A percentile compares a stretch with the other conserved stretches of the same genome.
Evolutionary conservation across 2,888 invertebrate genomes (phyloP).

Genomic region (Ornithoptera alexandrae): DNA sequence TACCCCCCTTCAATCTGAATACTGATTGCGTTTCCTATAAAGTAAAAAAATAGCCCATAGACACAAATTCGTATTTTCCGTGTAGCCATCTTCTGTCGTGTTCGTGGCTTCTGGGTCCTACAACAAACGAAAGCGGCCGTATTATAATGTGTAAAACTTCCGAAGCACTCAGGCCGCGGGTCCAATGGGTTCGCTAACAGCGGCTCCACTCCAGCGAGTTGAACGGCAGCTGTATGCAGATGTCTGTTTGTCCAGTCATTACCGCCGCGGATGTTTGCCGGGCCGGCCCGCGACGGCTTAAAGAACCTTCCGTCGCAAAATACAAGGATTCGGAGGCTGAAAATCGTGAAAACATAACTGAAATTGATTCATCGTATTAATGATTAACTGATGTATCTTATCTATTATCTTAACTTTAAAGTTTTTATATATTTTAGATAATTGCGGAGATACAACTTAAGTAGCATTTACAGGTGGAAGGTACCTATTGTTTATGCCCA

Average conservation of each 20-base stretch:
- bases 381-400: not conserved
- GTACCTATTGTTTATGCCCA: too few species aligned
- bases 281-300: slow-evolving; percentile 25
- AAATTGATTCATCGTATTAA: not conserved
- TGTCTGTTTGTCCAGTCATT: slow-evolving; percentile 82
- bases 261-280: slow-evolving; percentile 60
- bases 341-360: not conserved
- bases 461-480: too few species aligned
- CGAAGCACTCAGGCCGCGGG: slow-evolving; percentile 4
- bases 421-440: too few species aligned
- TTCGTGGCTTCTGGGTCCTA: not conserved
- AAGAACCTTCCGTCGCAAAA: slow-evolving; percentile 31
- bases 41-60: too few species aligned
- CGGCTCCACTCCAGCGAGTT: slow-evolving; percentile 24
- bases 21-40: too few species aligned
- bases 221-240: slow-evolving; percentile 75
- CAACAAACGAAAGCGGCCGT: slow-evolving; percentile 1
- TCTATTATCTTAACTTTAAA: not conserved
- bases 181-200: slow-evolving; percentile 41
- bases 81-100: not conserved
- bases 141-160: slow-evolving; percentile 25
- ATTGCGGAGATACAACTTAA: too few species aligned
- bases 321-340: slow-evolving; percentile 8
- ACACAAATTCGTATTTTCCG: not conserved
- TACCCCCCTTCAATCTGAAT: too few species aligned